These are phyloP conservation scores for Simalia tracyae DNA, from an alignment of 2,797 vertebrate genomes.

Conservation along the genomic window DNA sequence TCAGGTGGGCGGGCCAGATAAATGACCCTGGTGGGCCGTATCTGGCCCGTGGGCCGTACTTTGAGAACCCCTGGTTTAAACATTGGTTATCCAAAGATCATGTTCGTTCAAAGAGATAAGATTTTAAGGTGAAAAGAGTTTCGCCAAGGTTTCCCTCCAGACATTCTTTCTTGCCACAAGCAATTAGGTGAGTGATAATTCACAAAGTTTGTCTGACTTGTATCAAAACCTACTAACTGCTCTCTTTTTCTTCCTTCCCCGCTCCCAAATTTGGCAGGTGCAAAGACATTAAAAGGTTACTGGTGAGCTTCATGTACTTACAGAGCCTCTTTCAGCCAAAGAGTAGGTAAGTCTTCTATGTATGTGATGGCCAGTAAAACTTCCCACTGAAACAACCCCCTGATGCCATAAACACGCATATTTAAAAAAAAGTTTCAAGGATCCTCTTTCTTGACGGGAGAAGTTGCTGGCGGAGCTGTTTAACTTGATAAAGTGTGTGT, in stretches of 20 bases:
- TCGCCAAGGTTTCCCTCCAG: neutral
- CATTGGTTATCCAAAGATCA: no score
- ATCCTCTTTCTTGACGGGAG: neutral
- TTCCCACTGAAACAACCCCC: neutral
- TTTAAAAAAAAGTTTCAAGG: neutral
- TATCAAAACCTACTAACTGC: neutral
- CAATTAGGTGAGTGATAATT: neutral
- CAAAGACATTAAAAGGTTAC: slow-evolving; percentile 93
- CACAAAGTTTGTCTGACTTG: neutral
- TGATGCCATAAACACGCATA: neutral
- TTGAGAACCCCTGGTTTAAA: neutral
- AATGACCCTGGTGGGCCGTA: no score
- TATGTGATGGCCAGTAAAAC: no score
- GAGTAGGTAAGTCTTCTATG: slow-evolving; percentile 82
- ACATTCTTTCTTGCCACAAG: neutral
- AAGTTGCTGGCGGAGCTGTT: neutral
- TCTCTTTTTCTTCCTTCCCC: neutral
- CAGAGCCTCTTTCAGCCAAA: slow-evolving; percentile 96
- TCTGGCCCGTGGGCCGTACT: neutral
- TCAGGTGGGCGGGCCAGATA: no score
- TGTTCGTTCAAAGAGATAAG: no score
- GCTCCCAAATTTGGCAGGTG: slow-evolving; percentile 74
- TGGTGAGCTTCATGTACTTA: slow-evolving; percentile 98
- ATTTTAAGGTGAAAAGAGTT: neutral
- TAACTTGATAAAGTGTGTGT: no score